A percentile compares a stretch with the other conserved stretches of the same genome.
phyloP scores from a whole-genome alignment of 2,888 invertebrate genomes.

The Pediacus dermestoides region DNA sequence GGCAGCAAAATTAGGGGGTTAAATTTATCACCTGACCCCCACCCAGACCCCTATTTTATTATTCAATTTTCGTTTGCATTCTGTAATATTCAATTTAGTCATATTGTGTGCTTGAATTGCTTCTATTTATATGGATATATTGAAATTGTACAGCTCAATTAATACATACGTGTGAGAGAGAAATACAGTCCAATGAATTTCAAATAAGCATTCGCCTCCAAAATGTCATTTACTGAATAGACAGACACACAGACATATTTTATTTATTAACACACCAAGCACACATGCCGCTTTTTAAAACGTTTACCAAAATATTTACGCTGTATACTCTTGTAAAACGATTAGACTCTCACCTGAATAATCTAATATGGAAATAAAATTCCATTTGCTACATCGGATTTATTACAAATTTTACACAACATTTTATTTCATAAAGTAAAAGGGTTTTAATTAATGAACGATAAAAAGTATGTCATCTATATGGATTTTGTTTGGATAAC shows the following conservation, averaged over 20 bases:
- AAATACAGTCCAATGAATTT: constrained; percentile 30
- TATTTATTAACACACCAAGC: no score
- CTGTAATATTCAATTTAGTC: constrained; percentile 43
- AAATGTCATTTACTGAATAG: constrained; percentile 7
- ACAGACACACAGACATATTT: background rate
- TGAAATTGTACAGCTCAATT: constrained; percentile 44
- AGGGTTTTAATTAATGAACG: no score
- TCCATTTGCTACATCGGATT: no score
- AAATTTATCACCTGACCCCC: constrained; percentile 38
- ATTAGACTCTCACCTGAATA: no score
- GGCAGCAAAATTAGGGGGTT: constrained; percentile 36
- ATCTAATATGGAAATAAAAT: no score
- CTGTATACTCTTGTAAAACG: no score
- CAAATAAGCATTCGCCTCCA: constrained; percentile 27
- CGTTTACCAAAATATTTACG: no score
- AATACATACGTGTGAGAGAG: constrained; percentile 33
- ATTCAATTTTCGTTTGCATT: constrained; percentile 43
- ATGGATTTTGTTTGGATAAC: no score
- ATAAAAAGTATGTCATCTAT: no score
- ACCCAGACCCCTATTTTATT: constrained; percentile 35
- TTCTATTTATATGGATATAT: constrained; percentile 42
- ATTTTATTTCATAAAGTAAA: no score
- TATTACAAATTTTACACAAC: no score
- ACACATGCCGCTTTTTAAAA: no score
- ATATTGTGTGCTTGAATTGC: constrained; percentile 42